A percentile compares a stretch with the other conserved stretches of the same genome.
Conservation (phyloP, 1,140 invertebrate species). For the Platorchestia sp. region DNA sequence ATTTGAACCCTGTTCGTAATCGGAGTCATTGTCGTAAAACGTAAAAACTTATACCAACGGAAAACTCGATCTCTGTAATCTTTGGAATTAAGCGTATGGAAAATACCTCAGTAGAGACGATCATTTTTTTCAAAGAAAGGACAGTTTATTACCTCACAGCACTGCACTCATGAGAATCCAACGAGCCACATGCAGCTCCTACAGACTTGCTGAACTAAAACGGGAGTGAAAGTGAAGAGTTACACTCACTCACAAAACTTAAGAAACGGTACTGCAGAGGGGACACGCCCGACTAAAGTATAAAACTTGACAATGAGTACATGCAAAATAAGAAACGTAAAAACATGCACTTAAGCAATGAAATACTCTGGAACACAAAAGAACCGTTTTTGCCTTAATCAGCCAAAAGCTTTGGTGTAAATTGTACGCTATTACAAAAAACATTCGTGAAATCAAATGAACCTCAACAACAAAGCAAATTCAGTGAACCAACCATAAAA, state of each 20-base stretch:
- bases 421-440: neutral
- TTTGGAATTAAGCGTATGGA: too few species aligned
- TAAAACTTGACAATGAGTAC: neutral
- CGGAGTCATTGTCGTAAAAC: too few species aligned
- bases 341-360: neutral
- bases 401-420: neutral
- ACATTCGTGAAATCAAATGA: neutral
- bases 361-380: neutral
- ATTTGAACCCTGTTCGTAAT: too few species aligned
- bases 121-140: neutral
- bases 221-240: neutral
- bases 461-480: neutral
- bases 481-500: neutral
- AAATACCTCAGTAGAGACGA: too few species aligned
- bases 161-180: neutral
- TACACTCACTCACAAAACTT: neutral
- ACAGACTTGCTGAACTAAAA: neutral
- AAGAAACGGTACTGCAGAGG: neutral
- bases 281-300: neutral
- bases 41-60: too few species aligned
- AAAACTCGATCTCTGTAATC: too few species aligned
- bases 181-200: neutral
- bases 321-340: neutral
- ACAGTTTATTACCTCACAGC: too few species aligned
- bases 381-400: neutral